These are phyloP conservation scores for Argyresthia albistria DNA, from an alignment of 2,888 invertebrate genomes.

Conservation along the genomic window DNA sequence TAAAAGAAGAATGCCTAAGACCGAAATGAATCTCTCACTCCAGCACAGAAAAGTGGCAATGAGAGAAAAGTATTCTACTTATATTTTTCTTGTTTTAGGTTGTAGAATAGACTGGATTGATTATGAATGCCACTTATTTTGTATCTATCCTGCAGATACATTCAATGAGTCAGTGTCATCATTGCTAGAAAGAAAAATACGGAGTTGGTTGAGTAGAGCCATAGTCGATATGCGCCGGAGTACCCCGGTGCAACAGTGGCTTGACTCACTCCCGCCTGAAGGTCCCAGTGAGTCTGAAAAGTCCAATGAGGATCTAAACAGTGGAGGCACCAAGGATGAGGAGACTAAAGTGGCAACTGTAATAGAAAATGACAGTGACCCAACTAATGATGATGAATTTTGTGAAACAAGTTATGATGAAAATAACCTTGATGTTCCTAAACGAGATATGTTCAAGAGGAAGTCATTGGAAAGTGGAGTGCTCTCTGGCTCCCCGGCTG, in stretches of 20 bases:
- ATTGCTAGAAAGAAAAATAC: constrained; percentile 57
- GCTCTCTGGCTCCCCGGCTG: constrained; percentile 32
- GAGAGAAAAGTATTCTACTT: too few relatives aligned
- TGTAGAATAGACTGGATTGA: too few relatives aligned
- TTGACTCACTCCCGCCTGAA: constrained; percentile 76
- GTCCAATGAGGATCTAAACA: constrained; percentile 9
- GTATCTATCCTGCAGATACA: constrained; percentile 36
- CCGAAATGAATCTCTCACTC: too few relatives aligned
- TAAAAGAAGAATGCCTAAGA: too few relatives aligned
- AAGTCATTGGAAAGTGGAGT: constrained; percentile 53
- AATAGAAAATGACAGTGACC: background rate
- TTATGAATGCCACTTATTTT: background rate
- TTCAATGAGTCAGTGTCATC: constrained; percentile 60
- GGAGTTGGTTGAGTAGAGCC: constrained; percentile 62
- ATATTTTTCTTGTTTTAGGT: too few relatives aligned
- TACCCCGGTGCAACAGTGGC: constrained; percentile 80
- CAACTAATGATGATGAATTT: constrained; percentile 21
- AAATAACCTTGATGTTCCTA: constrained; percentile 44
- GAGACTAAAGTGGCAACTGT: constrained; percentile 33
- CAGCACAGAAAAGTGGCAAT: too few relatives aligned
- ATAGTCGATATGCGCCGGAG: constrained; percentile 75
- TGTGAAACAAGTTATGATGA: constrained; percentile 19
- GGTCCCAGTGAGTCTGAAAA: constrained; percentile 13
- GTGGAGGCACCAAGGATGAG: constrained; percentile 12
- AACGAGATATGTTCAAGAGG: constrained; percentile 45